Percentiles rank a stretch among this genome's conserved stretches.
phyloP scores from a whole-genome alignment of 2,113 vertebrate genomes.

The Oncorhynchus clarkii region DNA sequence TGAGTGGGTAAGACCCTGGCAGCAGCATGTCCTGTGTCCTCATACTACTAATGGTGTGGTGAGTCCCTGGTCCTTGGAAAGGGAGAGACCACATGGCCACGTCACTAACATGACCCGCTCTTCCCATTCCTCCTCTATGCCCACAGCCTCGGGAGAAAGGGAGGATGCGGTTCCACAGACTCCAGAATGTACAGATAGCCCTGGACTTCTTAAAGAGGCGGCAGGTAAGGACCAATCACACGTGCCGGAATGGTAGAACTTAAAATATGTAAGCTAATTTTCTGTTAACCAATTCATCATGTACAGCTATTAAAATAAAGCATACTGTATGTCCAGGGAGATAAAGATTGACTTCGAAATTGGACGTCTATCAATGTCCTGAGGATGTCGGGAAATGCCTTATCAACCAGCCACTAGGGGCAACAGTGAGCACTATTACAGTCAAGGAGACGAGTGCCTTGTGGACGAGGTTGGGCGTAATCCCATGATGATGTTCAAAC shows the following conservation, averaged over 20 bases:
- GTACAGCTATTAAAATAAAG: background rate
- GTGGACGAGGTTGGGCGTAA: too few species aligned
- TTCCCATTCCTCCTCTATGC: conserved; percentile 41
- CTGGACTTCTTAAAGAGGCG: conserved; percentile 97
- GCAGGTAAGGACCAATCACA: conserved; percentile 79
- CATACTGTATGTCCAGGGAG: background rate
- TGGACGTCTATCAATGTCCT: too few species aligned
- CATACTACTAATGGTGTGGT: conserved; percentile 33
- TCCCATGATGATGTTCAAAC: too few species aligned
- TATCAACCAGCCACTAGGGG: too few species aligned
- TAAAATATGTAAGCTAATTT: too few species aligned
- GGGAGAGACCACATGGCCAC: conserved; percentile 7
- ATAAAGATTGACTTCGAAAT: too few species aligned
- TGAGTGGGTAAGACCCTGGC: conserved; percentile 51
- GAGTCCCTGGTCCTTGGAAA: conserved; percentile 26
- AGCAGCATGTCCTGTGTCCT: conserved; percentile 51
- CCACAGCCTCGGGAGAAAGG: conserved; percentile 96
- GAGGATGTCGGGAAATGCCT: too few species aligned
- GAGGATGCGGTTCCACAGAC: conserved; percentile 97
- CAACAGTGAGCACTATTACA: too few species aligned
- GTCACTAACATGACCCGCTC: conserved; percentile 43
- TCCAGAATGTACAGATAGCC: conserved; percentile 99
- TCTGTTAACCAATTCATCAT: background rate
- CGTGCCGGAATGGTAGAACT: too few species aligned
- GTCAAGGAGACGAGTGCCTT: too few species aligned